Percentiles rank a stretch among this genome's conserved stretches.
These are phyloP conservation scores for Gisinianus flammeolus DNA, from an alignment of 2,888 invertebrate genomes.

Conservation along the genomic window DNA sequence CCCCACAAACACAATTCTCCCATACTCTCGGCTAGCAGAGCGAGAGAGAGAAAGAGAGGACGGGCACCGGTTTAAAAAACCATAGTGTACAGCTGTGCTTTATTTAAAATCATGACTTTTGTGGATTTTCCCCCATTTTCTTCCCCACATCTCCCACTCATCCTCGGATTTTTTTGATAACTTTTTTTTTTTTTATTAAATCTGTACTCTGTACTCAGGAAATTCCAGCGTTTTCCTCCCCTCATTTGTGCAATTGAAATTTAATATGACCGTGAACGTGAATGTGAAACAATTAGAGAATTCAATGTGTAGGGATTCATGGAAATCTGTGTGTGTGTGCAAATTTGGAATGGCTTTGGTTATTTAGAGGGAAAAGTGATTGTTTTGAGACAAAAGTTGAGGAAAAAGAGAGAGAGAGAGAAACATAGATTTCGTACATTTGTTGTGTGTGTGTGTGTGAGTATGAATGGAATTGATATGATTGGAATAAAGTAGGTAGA, in stretches of 20 bases:
- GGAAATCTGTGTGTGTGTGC: no score
- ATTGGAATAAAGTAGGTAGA: slow-evolving; percentile 7
- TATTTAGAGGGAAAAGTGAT: background rate
- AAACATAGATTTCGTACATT: background rate
- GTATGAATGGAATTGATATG: background rate
- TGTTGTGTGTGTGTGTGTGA: no score
- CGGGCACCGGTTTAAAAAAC: background rate
- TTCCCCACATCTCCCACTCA: background rate
- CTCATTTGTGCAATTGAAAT: no score
- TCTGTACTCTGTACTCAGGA: no score
- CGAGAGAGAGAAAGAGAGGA: background rate
- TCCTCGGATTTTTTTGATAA: background rate
- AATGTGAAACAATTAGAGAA: no score
- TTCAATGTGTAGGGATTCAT: no score
- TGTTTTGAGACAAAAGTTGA: background rate
- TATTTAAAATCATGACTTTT: slow-evolving; percentile 15
- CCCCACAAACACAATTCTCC: background rate
- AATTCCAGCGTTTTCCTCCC: no score
- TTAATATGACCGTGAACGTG: no score
- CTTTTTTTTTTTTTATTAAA: no score
- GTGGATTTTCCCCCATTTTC: background rate
- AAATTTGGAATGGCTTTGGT: no score
- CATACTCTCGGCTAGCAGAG: background rate
- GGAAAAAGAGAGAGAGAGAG: background rate
- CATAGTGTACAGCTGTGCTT: background rate